Conservation (phyloP, 2,888 invertebrate genomes). For the Drosophila mimica region DNA sequence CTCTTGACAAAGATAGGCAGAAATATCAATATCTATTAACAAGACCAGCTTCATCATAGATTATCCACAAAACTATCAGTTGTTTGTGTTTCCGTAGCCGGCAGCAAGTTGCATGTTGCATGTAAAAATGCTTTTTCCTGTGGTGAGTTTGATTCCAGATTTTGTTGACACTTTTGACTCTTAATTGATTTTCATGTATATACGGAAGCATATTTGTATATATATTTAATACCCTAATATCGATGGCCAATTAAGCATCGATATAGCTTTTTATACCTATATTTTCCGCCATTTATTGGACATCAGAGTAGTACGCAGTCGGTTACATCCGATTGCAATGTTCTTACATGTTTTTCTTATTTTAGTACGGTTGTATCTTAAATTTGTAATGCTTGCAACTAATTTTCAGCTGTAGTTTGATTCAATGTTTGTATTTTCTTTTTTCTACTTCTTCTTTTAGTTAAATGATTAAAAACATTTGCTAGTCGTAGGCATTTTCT, state of each 20-base stretch:
- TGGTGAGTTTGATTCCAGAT: slow-evolving; percentile 26
- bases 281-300: not conserved
- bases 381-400: slow-evolving; percentile 17
- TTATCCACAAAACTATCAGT: not conserved
- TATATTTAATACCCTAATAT: not conserved
- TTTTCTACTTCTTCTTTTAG: slow-evolving; percentile 18
- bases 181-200: slow-evolving; percentile 12
- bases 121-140: slow-evolving; percentile 4
- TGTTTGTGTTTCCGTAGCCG: not conserved
- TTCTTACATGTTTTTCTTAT: slow-evolving; percentile 15
- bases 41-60: slow-evolving; percentile 2
- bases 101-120: slow-evolving; percentile 6
- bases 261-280: not conserved
- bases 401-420: slow-evolving; percentile 23
- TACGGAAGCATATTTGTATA: not conserved
- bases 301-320: slow-evolving; percentile 3
- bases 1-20: slow-evolving; percentile 1
- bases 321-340: not conserved
- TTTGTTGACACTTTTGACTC: slow-evolving; percentile 36
- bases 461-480: slow-evolving; percentile 18
- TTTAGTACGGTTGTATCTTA: slow-evolving; percentile 17
- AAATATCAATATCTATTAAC: not conserved
- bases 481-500: not conserved
- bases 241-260: not conserved
- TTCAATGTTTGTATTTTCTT: slow-evolving; percentile 16